A percentile compares a stretch with the other conserved stretches of the same genome.
Conservation (phyloP, 2,113 vertebrate species). For the Procavia capensis region DNA sequence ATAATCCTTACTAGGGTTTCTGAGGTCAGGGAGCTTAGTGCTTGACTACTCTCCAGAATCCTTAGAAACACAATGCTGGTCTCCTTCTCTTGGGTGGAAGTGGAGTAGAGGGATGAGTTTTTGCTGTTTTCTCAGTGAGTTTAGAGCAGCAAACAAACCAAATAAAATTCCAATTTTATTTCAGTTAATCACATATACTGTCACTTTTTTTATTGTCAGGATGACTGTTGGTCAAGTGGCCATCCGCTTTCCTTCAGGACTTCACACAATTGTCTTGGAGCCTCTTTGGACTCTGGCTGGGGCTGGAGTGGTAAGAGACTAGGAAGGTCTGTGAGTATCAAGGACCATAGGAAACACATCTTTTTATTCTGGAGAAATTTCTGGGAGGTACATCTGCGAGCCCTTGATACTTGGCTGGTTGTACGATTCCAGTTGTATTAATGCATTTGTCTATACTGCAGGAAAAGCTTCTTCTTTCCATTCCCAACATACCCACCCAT, state of each 20-base stretch:
- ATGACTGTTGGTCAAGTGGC: not conserved
- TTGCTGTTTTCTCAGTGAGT: not conserved
- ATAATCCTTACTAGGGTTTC: not conserved
- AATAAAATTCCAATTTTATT: not conserved
- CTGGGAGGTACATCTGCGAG: not conserved
- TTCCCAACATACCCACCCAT: not conserved
- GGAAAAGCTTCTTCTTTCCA: not conserved
- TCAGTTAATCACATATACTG: not conserved
- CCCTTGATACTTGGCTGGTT: constrained; percentile 17
- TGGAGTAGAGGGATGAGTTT: not conserved
- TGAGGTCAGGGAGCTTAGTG: not conserved
- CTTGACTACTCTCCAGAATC: not conserved
- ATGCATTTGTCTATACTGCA: not conserved
- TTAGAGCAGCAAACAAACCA: not conserved
- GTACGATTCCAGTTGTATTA: not conserved
- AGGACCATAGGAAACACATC: not conserved
- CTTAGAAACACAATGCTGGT: not conserved
- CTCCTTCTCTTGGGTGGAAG: not conserved
- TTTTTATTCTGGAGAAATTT: not conserved
- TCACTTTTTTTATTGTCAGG: not conserved
- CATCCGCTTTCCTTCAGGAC: not conserved
- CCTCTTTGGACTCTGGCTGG: not conserved
- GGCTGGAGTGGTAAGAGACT: not conserved
- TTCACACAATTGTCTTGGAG: not conserved
- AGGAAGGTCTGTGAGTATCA: not conserved